Base-by-base conservation (phyloP, 2,797 vertebrate genomes). In the Cuculus canorus region DNA sequence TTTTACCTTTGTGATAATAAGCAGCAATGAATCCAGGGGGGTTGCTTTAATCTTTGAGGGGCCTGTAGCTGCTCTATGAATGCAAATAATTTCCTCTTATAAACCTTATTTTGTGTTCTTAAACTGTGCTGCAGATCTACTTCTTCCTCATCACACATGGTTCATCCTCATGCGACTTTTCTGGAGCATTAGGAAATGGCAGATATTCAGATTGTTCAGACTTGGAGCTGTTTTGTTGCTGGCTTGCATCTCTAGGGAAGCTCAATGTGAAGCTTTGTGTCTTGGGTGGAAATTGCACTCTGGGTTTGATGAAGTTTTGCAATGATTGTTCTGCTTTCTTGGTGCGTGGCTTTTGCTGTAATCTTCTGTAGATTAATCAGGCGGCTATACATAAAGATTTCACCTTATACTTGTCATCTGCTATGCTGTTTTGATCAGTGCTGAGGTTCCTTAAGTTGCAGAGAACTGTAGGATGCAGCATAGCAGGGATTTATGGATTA, bases 401-500 rank as follows among this genome's bases (percentile, higher is more conserved):
- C 33, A 25, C 75, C 63, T 63, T 54, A 5, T 56, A 15, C 60
- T 53, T 70, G 82, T 82, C 76, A 65, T 69, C 48, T 72, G 35
- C 70, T 57, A 1, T 2, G 2, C 53, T 35, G 81, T 84, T 93
- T 86, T 71, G 70, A 71, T 77, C 50, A 57, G 65, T 57, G 3
- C 33, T 57, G 61, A 11, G 24, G 39, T 50, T 82, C 79, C 69
- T 96, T 88, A 85, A 75, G 50, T 94, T 94, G 80, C 69, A 70
- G 17, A 66, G 93, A 60, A 21, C 60, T 39, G 52, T 30, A 80
- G 86, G 83, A 76, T 92, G 61, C 0, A 0, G 41, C 82, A 28
- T 33, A 28, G 77, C 24, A 8, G 91, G 95, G 96, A 79, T 96
- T 96, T 96, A 63, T 90, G 90, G 95, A 96, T 97, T 96, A 96